A percentile compares a stretch with the other conserved stretches of the same genome.
Evolutionary conservation across 37 sponge, comb jelly and placozoan genomes (phyloP).

Genomic region (Axinella damicornis): DNA sequence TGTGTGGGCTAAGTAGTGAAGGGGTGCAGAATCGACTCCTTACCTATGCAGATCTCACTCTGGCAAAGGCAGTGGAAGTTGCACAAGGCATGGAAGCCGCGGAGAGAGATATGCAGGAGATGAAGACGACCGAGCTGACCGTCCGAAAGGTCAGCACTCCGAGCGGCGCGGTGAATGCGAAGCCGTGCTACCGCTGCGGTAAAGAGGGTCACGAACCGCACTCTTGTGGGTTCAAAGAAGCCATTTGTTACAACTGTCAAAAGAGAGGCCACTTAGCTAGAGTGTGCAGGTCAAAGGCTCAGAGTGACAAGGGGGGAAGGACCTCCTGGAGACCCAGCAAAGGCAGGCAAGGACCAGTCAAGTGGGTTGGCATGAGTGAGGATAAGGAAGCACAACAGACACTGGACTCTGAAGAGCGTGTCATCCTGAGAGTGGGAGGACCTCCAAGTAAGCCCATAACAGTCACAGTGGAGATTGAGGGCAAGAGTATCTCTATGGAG

Average conservation of each 20-base stretch:
- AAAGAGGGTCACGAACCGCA: conserved; percentile 10
- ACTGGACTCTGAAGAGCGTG: not conserved
- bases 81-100: conserved; percentile 8
- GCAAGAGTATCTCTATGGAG: conserved; percentile 5
- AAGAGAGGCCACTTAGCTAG: conserved; percentile 17
- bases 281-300: not conserved
- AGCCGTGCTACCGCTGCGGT: conserved; percentile 26
- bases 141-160: not conserved
- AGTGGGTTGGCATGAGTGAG: not conserved
- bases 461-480: conserved; percentile 12
- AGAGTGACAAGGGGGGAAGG: not conserved
- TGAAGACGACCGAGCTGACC: not conserved
- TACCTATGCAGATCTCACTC: conserved; percentile 9
- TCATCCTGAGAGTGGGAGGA: not conserved
- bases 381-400: not conserved
- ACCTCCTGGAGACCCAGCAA: not conserved
- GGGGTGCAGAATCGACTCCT: conserved; percentile 24
- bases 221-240: conserved; percentile 16
- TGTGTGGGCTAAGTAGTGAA: conserved; percentile 36
- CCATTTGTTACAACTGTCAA: conserved; percentile 30
- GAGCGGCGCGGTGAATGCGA: not conserved
- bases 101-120: not conserved
- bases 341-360: not conserved
- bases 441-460: not conserved
- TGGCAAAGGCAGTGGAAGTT: conserved; percentile 12